phyloP scores from a whole-genome alignment of 2,888 invertebrate species.

The Acronicta leporina region DNA sequence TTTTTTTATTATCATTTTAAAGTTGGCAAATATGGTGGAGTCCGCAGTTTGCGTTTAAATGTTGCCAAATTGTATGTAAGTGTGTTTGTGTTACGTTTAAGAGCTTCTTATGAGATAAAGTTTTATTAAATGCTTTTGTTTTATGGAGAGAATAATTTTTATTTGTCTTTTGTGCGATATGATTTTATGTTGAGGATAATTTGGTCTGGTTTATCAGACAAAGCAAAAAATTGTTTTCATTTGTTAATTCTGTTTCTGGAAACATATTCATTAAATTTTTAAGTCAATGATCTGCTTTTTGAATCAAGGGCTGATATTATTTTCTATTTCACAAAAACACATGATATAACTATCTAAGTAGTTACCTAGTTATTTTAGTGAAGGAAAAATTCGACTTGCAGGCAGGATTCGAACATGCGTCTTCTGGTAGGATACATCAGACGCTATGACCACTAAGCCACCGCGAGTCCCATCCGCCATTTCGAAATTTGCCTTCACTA shows the following conservation, averaged over 20 bases:
- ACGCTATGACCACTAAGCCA: no score
- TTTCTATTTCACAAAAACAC: no score
- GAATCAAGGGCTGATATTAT: background rate
- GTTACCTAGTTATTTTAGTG: no score
- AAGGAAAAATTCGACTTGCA: no score
- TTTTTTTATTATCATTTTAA: slow-evolving; percentile 80
- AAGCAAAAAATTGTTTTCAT: no score
- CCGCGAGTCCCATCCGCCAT: no score
- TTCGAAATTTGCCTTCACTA: no score
- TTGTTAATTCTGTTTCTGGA: no score
- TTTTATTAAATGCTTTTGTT: slow-evolving; percentile 47
- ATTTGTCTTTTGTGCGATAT: slow-evolving; percentile 5
- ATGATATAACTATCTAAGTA: no score
- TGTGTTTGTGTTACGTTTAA: slow-evolving; percentile 52
- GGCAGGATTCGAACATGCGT: no score
- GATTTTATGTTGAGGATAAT: background rate
- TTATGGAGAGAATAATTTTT: slow-evolving; percentile 19
- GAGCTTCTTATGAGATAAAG: slow-evolving; percentile 48
- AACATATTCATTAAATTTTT: background rate
- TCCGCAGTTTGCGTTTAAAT: slow-evolving; percentile 62
- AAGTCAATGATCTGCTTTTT: no score
- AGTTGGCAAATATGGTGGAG: slow-evolving; percentile 70
- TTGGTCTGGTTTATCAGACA: background rate
- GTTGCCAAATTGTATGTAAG: slow-evolving; percentile 67
- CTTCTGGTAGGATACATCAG: no score